A percentile compares a stretch with the other conserved stretches of the same genome.
phyloP scores from a whole-genome alignment of 2,888 invertebrate species.

The Smittia aterrima region DNA sequence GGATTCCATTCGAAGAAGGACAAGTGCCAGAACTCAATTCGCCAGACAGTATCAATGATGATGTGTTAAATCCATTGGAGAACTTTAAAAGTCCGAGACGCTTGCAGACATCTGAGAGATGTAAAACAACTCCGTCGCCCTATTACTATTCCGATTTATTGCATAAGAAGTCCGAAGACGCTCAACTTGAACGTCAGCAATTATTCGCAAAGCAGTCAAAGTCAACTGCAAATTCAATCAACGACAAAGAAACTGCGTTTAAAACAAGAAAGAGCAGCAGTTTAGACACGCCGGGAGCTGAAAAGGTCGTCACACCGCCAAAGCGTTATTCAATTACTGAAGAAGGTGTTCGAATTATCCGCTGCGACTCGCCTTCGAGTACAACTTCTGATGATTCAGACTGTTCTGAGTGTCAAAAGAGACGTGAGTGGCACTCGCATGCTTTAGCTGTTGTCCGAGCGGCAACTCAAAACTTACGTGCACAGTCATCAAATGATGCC shows the following conservation, averaged over 20 bases:
- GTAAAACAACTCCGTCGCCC: slow-evolving; percentile 71
- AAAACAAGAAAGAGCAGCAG: slow-evolving; percentile 70
- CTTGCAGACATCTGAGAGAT: slow-evolving; percentile 42
- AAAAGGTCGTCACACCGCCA: slow-evolving; percentile 56
- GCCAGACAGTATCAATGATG: slow-evolving; percentile 66
- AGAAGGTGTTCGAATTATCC: slow-evolving; percentile 61
- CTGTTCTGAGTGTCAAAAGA: slow-evolving; percentile 54
- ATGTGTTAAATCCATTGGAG: slow-evolving; percentile 54
- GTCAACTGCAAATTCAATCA: slow-evolving; percentile 47
- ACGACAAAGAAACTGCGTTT: not conserved
- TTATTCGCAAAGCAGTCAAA: slow-evolving; percentile 53
- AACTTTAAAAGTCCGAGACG: slow-evolving; percentile 53
- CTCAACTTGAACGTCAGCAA: slow-evolving; percentile 51
- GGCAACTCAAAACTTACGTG: slow-evolving; percentile 48
- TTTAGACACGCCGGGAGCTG: slow-evolving; percentile 70
- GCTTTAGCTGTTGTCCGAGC: slow-evolving; percentile 53
- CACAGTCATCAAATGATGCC: slow-evolving; percentile 58
- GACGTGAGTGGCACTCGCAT: slow-evolving; percentile 54
- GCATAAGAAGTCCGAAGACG: slow-evolving; percentile 51
- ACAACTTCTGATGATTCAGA: slow-evolving; percentile 55
- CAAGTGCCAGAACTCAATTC: slow-evolving; percentile 63
- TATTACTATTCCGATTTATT: slow-evolving; percentile 81
- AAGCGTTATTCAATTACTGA: slow-evolving; percentile 70
- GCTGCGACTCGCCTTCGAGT: slow-evolving; percentile 54
- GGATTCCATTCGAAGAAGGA: slow-evolving; percentile 47